Base-by-base conservation (phyloP, 2,888 invertebrate species). In the Morinoia aosen region DNA sequence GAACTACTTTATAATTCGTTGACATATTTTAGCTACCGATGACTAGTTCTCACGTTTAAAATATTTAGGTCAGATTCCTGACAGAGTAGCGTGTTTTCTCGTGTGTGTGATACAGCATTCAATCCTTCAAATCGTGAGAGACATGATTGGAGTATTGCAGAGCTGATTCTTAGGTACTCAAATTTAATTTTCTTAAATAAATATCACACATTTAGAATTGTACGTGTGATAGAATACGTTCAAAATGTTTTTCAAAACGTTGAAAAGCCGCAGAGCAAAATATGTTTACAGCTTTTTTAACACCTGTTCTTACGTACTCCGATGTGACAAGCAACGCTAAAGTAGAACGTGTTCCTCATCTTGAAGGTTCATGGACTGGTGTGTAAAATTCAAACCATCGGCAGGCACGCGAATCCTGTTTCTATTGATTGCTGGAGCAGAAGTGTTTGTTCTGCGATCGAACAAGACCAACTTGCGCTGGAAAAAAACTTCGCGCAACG, bases 371-470 rank as follows among this genome's bases (percentile, higher is more conserved):
- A 76, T 76, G 76, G 76, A 76, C 76, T 76, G 76, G 76, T 33
- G 76, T 76, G 33, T 8, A 76, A 76, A 76, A 76, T 76, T 76
- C 76, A 76, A 76, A 76, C 76, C 76, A 76, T 16, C 25, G 76
- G 76, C 76, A 76, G 76, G 76, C 76, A 76, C 76, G 76, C 76
- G 76, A 76, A 76, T 76, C 76, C 76, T 76, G 76, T 76, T 76
- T 76, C 76, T 76, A 76, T 76, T 76, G 76, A 76, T 76, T 76
- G 76, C 76, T 76, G 76, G 25, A 33, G 8, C 76, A 76, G 76
- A 76, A 76, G 76, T 76, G 76, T 76, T 76, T 76, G 76, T 76
- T 76, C 76, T 76, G 76, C 76, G 76, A 76, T 76, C 76, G 76
- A 76, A 76, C 76, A 33, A 76, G 76, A 33, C 76, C 76, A 76